Evolutionary conservation across 1,140 invertebrate genomes (phyloP), one percentile per base, ranked within the genome.

Genomic region (Chrysopa pallens): DNA sequence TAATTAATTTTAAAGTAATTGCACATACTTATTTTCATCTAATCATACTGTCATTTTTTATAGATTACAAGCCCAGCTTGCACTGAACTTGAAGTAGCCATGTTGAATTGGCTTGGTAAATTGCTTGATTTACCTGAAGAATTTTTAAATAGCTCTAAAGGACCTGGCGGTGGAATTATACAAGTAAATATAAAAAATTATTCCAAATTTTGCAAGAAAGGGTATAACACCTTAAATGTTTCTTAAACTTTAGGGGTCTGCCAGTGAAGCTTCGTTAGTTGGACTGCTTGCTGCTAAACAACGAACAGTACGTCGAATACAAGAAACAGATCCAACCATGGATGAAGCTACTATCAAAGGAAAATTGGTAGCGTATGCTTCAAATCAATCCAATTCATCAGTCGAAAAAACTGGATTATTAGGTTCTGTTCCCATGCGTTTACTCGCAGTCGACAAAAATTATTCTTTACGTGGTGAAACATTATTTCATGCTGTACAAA

Each of bases 31-130:
- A n/a, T n/a, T n/a, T n/a, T n/a, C n/a, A n/a, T n/a, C n/a, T n/a
- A n/a, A n/a, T n/a, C n/a, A n/a, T n/a, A n/a, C n/a, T n/a, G n/a
- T n/a, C n/a, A n/a, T n/a, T 33, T 33, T 33, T 11, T 62, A 39
- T 55, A 90, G 86, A 77, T 86, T 40, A 72, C 87, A 11, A 86
- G 84, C 55, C 93, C 93, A 1, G 87, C 87, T 0, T 92, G 86
- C 50, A 96, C 93, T 0, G 94, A 97, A 62, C 66, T 98, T 2
- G 93, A 98, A 69, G 83, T 93, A 13, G 67, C 87, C 3, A 83
- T 90, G 42, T 80, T 94, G 77, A 88, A 98, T 58, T 98, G 93
- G 94, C 59, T 97, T n/a, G 89, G 79, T 3, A 91, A 93, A 64
- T 69, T 93, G 50, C 52, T 98, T 2, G 74, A 76, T 11, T 61